phyloP scores from a whole-genome alignment of 2,888 invertebrate species.

The Meiosimyza decipiens region DNA sequence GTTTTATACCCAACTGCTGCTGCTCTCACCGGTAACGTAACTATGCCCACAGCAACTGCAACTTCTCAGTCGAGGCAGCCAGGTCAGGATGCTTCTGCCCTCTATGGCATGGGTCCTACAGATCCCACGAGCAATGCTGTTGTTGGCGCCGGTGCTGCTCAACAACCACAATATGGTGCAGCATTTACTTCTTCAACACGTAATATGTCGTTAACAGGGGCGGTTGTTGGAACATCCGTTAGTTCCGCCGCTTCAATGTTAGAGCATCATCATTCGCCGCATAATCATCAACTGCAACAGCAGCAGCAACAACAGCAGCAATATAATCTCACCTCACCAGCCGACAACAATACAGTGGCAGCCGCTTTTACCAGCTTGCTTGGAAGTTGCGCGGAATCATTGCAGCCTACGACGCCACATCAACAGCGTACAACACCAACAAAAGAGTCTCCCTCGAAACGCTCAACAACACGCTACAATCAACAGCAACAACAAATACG shows the following conservation, averaged over 20 bases:
- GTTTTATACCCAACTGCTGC: conserved; percentile 68
- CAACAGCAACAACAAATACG: conserved; percentile 52
- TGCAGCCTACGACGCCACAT: conserved; percentile 45
- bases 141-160: conserved; percentile 28
- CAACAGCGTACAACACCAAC: conserved; percentile 47
- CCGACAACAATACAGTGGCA: conserved; percentile 43
- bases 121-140: conserved; percentile 52
- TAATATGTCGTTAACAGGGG: conserved; percentile 75
- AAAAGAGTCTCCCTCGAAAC: conserved; percentile 61
- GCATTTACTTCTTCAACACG: conserved; percentile 86
- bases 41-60: conserved; percentile 14
- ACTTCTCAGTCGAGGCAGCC: conserved; percentile 21
- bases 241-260: conserved; percentile 38
- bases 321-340: conserved; percentile 52
- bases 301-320: conserved; percentile 41
- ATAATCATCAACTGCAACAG: conserved; percentile 48
- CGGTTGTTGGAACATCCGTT: conserved; percentile 76
- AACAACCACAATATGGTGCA: conserved; percentile 68
- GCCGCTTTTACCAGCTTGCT: conserved; percentile 50
- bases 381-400: conserved; percentile 51
- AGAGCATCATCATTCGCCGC: conserved; percentile 58
- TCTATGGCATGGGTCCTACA: conserved; percentile 41
- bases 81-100: conserved; percentile 32
- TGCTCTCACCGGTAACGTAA: conserved; percentile 47
- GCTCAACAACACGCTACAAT: conserved; percentile 54